Conservation (phyloP, 2,797 vertebrate species). For the Arrhamphus sclerolepis region DNA sequence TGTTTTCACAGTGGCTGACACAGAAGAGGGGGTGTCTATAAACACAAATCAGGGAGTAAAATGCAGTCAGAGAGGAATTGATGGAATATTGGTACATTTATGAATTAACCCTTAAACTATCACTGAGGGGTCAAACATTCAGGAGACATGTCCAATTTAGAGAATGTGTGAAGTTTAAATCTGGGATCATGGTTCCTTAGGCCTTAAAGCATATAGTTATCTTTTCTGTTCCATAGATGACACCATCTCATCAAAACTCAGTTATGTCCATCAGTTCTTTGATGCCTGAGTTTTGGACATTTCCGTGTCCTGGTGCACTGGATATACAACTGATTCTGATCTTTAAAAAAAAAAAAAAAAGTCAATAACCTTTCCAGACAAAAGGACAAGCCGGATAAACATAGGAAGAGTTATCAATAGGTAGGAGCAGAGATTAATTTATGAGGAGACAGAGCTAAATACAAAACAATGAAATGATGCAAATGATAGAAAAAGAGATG, state of each 20-base stretch:
- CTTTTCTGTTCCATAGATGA: neutral
- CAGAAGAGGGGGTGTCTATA: conserved; percentile 41
- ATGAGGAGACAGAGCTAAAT: conserved; percentile 17
- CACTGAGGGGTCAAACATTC: conserved; percentile 28
- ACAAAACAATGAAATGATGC: conserved; percentile 16
- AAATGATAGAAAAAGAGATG: conserved; percentile 5
- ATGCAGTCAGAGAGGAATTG: conserved; percentile 40
- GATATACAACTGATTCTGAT: conserved; percentile 14
- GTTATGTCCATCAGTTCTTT: too few relatives aligned
- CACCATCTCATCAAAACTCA: neutral
- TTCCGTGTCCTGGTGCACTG: neutral
- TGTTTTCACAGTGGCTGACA: conserved; percentile 63
- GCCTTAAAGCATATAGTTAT: conserved; percentile 7
- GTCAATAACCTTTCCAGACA: conserved; percentile 35
- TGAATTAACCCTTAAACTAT: conserved; percentile 53
- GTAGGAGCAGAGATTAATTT: conserved; percentile 19
- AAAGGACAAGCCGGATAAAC: conserved; percentile 27
- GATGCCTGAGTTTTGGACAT: too few relatives aligned
- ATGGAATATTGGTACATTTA: conserved; percentile 52
- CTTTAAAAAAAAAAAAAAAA: too few relatives aligned
- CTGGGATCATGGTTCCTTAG: conserved; percentile 9
- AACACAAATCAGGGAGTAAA: conserved; percentile 57
- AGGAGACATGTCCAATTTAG: conserved; percentile 21
- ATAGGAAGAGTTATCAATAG: conserved; percentile 36
- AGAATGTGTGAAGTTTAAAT: conserved; percentile 21